Evolutionary conservation across 2,888 invertebrate genomes (phyloP), one percentile per base, ranked within the genome.

Genomic region (Rhopalosiphum nymphaeae): DNA sequence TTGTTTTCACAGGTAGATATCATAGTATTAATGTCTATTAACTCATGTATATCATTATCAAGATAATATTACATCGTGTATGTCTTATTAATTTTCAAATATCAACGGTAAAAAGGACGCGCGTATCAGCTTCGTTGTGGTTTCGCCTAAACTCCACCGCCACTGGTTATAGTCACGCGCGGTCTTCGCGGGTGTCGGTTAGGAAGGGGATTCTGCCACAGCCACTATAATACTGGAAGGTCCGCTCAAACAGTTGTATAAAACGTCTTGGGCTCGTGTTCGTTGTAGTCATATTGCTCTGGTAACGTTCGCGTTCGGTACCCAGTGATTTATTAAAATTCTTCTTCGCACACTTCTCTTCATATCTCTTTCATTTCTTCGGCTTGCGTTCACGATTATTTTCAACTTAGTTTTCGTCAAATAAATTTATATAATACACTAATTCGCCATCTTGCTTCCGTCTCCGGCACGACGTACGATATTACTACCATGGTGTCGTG

Each of bases 401-500:
- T 25, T 85, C 7, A 3, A 29, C 3, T 53, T 91, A 2, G 44
- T 46, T 36, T n/a, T 44, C 57, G n/a, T 13, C 10, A n/a, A n/a
- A 67, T 0, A 16, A 1, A n/a, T n/a, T 67, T 67, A 16, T 57
- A 57, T 16, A n/a, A 67, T n/a, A 67, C 36, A 36, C 7, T 21
- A 78, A 21, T 36, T 36, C 36, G 78, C 7, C 36, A 9, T 21
- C 78, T 78, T 78, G 21, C 7, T 9, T 78, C 21, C 78, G 78
- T 78, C 21, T 36, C 78, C 21, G 78, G 78, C 78, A 78, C 78
- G 78, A 86, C 86, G 86, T 78, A 49, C 86, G 86, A 44, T 86
- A 44, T 88, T n/a, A 3, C n/a, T 10, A 49, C 90, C 87, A 92
- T 91, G 90, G 46, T 88, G 94, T 89, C 90, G 94, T 93, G 91